These are phyloP conservation scores for Synchiropus splendidus DNA, from an alignment of 2,113 vertebrate genomes.

Conservation along the genomic window DNA sequence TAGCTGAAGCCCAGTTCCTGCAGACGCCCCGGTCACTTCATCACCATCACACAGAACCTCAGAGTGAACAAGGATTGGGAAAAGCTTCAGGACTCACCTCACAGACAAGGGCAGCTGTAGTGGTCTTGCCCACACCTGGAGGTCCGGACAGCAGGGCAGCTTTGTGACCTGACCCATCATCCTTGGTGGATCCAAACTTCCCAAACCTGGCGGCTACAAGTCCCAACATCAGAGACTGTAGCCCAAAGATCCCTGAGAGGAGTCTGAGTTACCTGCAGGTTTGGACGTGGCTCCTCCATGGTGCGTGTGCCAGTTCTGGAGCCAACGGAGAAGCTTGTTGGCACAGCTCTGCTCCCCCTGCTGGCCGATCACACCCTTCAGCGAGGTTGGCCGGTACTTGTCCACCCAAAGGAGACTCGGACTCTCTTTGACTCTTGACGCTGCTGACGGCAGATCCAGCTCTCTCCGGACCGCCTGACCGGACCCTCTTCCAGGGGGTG, in stretches of 20 bases:
- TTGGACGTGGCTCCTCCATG: conserved; percentile 46
- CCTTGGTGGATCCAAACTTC: conserved; percentile 77
- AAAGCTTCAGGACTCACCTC: conserved; percentile 71
- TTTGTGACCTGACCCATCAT: conserved; percentile 79
- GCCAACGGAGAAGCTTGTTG: conserved; percentile 89
- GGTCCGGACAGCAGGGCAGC: conserved; percentile 93
- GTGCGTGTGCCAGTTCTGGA: conserved; percentile 77
- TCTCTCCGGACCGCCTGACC: conserved; percentile 51
- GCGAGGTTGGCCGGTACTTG: conserved; percentile 81
- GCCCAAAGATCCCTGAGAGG: too few relatives aligned
- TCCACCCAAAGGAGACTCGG: conserved; percentile 87
- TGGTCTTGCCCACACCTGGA: conserved; percentile 94
- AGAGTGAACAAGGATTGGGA: not conserved
- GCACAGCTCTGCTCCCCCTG: conserved; percentile 96
- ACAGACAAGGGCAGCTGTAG: conserved; percentile 89
- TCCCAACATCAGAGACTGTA: not conserved
- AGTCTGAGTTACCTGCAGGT: conserved; percentile 64
- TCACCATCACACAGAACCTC: not conserved
- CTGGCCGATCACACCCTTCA: conserved; percentile 88
- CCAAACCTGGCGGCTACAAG: conserved; percentile 56
- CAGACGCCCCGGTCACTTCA: too few relatives aligned
- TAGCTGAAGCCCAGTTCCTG: conserved; percentile 91
- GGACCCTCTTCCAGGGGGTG: conserved; percentile 40
- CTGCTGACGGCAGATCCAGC: conserved; percentile 31
- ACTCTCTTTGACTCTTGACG: conserved; percentile 7